Evolutionary conservation across 2,113 vertebrate species (phyloP).

Genomic region (Aleadryas rufinucha): DNA sequence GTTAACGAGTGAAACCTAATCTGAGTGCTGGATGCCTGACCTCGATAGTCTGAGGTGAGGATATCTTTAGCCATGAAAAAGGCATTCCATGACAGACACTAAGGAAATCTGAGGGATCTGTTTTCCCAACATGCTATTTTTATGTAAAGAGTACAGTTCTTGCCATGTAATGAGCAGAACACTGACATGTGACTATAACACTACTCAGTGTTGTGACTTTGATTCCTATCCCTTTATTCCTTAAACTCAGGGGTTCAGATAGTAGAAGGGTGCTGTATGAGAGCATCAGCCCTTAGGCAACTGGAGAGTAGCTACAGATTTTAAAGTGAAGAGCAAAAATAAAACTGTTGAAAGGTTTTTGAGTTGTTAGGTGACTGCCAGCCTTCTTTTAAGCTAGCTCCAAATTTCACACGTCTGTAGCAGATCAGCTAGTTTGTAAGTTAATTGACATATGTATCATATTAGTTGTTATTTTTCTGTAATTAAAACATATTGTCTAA

Average conservation of each 20-base stretch:
- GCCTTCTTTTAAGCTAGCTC: neutral
- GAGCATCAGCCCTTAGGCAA: neutral
- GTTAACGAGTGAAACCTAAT: accelerated
- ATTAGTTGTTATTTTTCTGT: neutral
- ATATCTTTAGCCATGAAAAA: neutral
- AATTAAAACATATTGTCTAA: neutral
- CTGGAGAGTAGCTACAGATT: accelerated
- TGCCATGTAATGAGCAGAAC: neutral
- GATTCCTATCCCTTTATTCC: neutral
- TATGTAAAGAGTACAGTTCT: neutral
- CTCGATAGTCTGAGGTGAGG: neutral
- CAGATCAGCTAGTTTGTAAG: neutral
- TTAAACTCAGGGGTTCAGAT: neutral
- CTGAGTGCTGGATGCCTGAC: neutral
- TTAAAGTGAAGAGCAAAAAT: neutral
- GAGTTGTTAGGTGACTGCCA: neutral
- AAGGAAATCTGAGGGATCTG: neutral
- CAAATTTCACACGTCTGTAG: neutral
- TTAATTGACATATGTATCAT: neutral
- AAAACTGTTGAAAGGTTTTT: neutral
- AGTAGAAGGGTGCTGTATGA: neutral
- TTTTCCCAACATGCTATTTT: neutral
- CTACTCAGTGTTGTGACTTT: neutral
- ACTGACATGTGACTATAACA: accelerated
- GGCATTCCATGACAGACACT: neutral